Conservation (phyloP, 2,888 invertebrate species). For the Campoplex nolae region DNA sequence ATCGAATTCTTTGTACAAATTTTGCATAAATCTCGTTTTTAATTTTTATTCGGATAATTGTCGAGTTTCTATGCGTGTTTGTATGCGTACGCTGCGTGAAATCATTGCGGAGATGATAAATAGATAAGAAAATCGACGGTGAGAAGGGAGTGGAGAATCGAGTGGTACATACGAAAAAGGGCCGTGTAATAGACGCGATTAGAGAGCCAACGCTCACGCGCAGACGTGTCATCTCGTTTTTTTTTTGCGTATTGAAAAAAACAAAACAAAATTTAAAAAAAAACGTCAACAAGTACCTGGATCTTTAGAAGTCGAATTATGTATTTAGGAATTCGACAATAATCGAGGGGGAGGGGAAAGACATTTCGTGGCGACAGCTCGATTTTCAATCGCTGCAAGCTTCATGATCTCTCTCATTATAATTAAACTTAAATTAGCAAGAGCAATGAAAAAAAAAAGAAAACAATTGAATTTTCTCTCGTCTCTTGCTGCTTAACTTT, state of each 20-base stretch:
- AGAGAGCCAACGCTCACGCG: conserved; percentile 43
- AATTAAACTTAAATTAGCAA: conserved; percentile 48
- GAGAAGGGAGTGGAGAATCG: conserved; percentile 12
- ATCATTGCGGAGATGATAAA: background rate
- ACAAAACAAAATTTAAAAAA: background rate
- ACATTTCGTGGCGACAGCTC: conserved; percentile 29
- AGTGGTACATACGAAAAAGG: conserved; percentile 35
- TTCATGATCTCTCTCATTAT: conserved; percentile 65
- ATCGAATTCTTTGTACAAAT: background rate
- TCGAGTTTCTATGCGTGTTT: conserved; percentile 7
- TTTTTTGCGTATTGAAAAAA: conserved; percentile 42
- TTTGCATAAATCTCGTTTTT: background rate
- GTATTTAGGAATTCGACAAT: conserved; percentile 59
- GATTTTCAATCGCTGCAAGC: conserved; percentile 48
- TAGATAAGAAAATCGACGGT: conserved; percentile 1
- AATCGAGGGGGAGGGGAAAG: conserved; percentile 35
- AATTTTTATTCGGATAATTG: background rate
- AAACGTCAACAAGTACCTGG: conserved; percentile 71
- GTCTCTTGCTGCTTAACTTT: conserved; percentile 13
- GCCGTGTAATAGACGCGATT: conserved; percentile 26
- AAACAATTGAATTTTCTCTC: background rate
- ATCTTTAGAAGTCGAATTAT: conserved; percentile 65
- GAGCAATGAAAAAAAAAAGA: conserved; percentile 22
- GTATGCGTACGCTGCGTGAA: background rate
- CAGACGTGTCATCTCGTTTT: conserved; percentile 34